phyloP scores from a whole-genome alignment of 2,888 invertebrate genomes.

The Hirtodrosophila confusa region DNA sequence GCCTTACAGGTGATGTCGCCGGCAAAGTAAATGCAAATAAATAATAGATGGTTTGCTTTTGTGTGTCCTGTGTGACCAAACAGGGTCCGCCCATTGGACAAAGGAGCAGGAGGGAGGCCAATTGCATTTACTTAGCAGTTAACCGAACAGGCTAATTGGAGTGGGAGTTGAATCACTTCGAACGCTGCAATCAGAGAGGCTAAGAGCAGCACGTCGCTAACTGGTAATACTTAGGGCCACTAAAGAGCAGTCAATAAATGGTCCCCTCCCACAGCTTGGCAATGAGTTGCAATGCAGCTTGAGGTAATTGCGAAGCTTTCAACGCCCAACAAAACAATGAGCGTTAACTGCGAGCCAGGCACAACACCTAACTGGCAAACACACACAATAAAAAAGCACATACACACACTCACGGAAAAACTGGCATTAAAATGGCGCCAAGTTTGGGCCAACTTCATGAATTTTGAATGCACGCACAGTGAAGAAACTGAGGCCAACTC shows the following conservation, averaged over 20 bases:
- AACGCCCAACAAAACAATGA: constrained; percentile 55
- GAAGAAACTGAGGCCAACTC: constrained; percentile 53
- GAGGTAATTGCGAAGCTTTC: constrained; percentile 59
- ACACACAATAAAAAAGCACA: constrained; percentile 7
- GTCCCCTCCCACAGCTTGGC: constrained; percentile 5
- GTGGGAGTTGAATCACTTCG: constrained; percentile 3
- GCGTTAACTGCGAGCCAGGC: constrained; percentile 43
- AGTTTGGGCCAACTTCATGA: constrained; percentile 73
- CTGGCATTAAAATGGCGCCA: constrained; percentile 71
- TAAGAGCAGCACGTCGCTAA: constrained; percentile 34
- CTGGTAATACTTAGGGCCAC: constrained; percentile 49
- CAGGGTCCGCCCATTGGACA: not conserved
- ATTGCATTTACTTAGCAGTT: no score
- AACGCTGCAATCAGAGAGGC: constrained; percentile 6
- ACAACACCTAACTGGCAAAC: constrained; percentile 24
- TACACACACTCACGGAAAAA: not conserved
- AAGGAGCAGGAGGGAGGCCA: not conserved
- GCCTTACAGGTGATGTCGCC: not conserved
- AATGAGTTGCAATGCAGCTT: constrained; percentile 48
- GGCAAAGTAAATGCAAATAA: constrained; percentile 8
- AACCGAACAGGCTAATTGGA: constrained; percentile 32
- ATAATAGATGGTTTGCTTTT: constrained; percentile 7
- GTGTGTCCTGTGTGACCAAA: no score
- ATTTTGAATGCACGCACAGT: constrained; percentile 74
- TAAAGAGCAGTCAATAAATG: constrained; percentile 58